These are phyloP conservation scores for Montipora foliosa DNA, from an alignment of 64 coral and sea anemone genomes.

Conservation along the genomic window DNA sequence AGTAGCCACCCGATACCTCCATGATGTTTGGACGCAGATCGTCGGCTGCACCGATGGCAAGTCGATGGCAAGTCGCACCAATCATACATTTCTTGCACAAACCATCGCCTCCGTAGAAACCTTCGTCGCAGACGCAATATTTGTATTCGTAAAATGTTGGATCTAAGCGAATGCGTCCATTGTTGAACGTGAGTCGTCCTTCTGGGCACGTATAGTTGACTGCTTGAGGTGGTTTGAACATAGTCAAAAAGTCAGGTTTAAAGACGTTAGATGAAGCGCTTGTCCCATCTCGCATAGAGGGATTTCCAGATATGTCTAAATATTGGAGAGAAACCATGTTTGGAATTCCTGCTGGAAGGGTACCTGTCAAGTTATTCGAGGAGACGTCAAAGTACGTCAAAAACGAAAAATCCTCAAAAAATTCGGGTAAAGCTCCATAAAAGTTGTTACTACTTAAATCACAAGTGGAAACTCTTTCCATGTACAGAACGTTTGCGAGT, in stretches of 20 bases:
- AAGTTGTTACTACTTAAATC: conserved; percentile 55
- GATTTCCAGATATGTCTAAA: conserved; percentile 67
- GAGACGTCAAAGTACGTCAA: conserved; percentile 40
- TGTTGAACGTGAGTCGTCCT: conserved; percentile 48
- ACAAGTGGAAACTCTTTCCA: conserved; percentile 8
- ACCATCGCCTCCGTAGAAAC: conserved; percentile 50
- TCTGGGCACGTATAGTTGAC: conserved; percentile 49
- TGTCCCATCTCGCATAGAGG: background rate
- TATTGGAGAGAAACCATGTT: conserved; percentile 25
- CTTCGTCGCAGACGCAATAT: conserved; percentile 53
- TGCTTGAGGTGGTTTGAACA: background rate
- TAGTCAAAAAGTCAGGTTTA: conserved; percentile 13
- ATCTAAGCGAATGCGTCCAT: conserved; percentile 48
- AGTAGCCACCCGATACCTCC: conserved; percentile 37
- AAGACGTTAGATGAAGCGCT: background rate
- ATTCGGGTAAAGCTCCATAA: conserved; percentile 22
- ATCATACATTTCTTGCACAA: conserved; percentile 47
- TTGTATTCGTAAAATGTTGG: conserved; percentile 53
- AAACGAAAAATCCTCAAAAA: conserved; percentile 12
- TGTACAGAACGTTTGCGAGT: background rate
- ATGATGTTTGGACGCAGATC: conserved; percentile 21
- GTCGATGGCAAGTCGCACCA: conserved; percentile 4
- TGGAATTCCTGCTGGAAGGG: conserved; percentile 31
- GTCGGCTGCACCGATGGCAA: background rate
- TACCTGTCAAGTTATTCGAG: conserved; percentile 35